Percentiles rank a stretch among this genome's conserved stretches.
These are phyloP conservation scores for Romanomermis culicivorax DNA, from an alignment of 2,888 invertebrate species.

Conservation along the genomic window DNA sequence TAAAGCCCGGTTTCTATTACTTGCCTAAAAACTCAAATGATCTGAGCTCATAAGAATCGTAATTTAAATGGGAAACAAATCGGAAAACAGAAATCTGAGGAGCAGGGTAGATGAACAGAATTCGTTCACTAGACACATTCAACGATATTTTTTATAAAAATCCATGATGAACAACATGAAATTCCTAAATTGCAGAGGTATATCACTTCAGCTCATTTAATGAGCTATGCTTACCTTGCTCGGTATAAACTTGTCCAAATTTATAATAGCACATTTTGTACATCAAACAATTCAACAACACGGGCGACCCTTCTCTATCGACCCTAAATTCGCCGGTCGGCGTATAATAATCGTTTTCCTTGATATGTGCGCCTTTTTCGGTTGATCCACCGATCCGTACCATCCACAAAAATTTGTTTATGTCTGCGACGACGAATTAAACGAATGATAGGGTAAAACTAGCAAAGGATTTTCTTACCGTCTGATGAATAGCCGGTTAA, in stretches of 20 bases:
- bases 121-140: neutral
- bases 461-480: constrained; percentile 39
- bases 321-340: constrained; percentile 82
- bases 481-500: constrained; percentile 93
- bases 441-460: no score
- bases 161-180: no score
- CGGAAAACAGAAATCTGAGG: neutral
- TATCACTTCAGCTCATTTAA: no score
- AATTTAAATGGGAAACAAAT: no score
- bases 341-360: constrained; percentile 74
- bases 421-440: constrained; percentile 41
- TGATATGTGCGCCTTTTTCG: constrained; percentile 75
- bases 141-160: no score
- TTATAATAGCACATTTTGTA: constrained; percentile 99
- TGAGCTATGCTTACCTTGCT: constrained; percentile 11
- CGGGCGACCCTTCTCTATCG: constrained; percentile 73
- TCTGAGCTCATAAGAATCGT: no score
- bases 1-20: no score
- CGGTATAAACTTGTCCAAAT: constrained; percentile 66
- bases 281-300: constrained; percentile 87
- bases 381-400: constrained; percentile 88
- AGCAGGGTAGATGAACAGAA: neutral
- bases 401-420: constrained; percentile 99
- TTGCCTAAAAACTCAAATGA: no score
- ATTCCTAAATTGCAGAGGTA: no score